Evolutionary conservation across 2,113 vertebrate species (phyloP).

Genomic region (Lepisosteus osseus): DNA sequence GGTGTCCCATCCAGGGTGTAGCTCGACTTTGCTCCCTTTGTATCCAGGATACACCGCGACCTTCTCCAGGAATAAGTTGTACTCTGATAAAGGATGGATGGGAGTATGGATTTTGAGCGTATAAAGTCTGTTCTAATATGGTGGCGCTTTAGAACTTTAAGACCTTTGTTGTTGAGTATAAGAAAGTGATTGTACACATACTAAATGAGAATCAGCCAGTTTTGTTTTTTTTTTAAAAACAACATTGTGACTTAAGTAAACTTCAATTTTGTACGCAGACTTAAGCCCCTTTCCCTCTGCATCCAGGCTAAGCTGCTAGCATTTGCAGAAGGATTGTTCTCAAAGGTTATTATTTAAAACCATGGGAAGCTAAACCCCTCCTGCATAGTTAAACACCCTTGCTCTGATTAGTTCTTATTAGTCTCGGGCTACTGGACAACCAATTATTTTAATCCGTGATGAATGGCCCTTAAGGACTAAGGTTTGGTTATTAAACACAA

Average conservation of each 20-base stretch:
- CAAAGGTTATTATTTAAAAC: not conserved
- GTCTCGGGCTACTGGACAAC: constrained; percentile 20
- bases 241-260: not conserved
- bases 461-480: constrained; percentile 11
- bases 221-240: constrained; percentile 4
- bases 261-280: not conserved
- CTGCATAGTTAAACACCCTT: constrained; percentile 23
- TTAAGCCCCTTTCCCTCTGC: not conserved
- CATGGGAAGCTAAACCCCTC: not conserved
- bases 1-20: no score
- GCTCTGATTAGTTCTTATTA: constrained; percentile 32
- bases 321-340: not conserved
- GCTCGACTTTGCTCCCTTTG: no score
- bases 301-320: not conserved
- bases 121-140: no score
- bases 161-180: no score
- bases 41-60: no score
- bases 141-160: no score
- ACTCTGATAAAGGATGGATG: no score
- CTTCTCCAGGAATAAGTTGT: no score
- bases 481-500: not conserved
- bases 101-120: no score
- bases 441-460: constrained; percentile 37
- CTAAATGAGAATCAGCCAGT: no score
- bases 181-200: no score